A percentile compares a stretch with the other conserved stretches of the same genome.
Conservation (phyloP, 2,888 invertebrate species). For the Lepeophtheirus nordmannii region DNA sequence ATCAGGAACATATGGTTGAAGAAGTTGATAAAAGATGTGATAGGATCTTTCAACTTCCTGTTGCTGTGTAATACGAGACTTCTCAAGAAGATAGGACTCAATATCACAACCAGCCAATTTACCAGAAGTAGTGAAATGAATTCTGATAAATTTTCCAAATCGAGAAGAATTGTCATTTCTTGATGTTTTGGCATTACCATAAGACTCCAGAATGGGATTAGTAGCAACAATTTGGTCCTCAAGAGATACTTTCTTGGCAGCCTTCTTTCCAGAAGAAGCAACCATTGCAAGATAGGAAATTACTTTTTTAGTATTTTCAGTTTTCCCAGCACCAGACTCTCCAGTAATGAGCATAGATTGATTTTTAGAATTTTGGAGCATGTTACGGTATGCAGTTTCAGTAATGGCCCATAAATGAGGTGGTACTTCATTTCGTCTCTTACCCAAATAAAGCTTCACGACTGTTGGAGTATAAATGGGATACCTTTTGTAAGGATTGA, state of each 20-base stretch:
- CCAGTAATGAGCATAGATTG: constrained; percentile 24
- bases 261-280: constrained; percentile 19
- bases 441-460: constrained; percentile 98
- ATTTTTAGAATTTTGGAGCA: constrained; percentile 52
- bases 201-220: constrained; percentile 96
- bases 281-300: constrained; percentile 24
- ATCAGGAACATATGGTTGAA: constrained; percentile 43
- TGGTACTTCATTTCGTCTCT: constrained; percentile 95
- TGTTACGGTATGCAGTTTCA: constrained; percentile 93
- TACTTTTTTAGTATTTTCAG: constrained; percentile 24
- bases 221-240: constrained; percentile 99
- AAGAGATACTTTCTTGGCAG: constrained; percentile 56
- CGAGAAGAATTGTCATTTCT: constrained; percentile 98
- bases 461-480: constrained; percentile 99
- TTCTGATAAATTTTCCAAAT: constrained; percentile 99
- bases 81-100: constrained; percentile 98
- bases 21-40: constrained; percentile 98
- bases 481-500: constrained; percentile 95
- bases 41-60: constrained; percentile 94
- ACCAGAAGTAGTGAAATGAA: constrained; percentile 96
- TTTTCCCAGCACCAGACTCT: constrained; percentile 24
- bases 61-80: constrained; percentile 99
- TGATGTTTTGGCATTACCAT: constrained; percentile 98
- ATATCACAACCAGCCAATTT: constrained; percentile 99
- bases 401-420: constrained; percentile 99